phyloP scores from a whole-genome alignment of 2,888 invertebrate genomes.

The Galerucella pusilla region DNA sequence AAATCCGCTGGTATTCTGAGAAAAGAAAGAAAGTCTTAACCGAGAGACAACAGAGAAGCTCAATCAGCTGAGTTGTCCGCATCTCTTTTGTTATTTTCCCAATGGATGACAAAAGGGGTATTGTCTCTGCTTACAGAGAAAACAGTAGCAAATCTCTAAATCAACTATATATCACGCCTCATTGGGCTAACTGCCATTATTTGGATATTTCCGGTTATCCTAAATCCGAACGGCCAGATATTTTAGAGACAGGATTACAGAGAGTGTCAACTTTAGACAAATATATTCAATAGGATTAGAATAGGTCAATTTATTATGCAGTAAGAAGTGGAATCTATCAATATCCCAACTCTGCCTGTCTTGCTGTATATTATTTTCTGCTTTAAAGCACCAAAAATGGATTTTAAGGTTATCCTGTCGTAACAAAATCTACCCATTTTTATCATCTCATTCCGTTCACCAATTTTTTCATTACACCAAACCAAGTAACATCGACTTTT shows the following conservation, averaged over 20 bases:
- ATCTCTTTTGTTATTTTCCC: slow-evolving; percentile 43
- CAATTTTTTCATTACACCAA: too few species aligned
- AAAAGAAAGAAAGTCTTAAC: slow-evolving; percentile 28
- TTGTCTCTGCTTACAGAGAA: slow-evolving; percentile 47
- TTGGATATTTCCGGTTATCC: slow-evolving; percentile 15
- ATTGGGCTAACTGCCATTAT: slow-evolving; percentile 39
- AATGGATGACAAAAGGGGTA: slow-evolving; percentile 45
- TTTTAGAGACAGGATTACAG: not conserved
- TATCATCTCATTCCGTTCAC: too few species aligned
- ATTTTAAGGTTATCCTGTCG: too few species aligned
- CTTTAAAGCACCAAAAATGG: too few species aligned
- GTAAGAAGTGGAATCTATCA: not conserved
- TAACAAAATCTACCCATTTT: too few species aligned
- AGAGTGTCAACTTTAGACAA: not conserved
- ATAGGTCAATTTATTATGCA: not conserved
- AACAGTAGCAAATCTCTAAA: slow-evolving; percentile 48
- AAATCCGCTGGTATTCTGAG: slow-evolving; percentile 27
- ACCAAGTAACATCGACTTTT: too few species aligned
- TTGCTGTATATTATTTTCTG: too few species aligned
- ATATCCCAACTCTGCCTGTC: too few species aligned
- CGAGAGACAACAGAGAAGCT: slow-evolving; percentile 21
- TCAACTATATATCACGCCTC: slow-evolving; percentile 46
- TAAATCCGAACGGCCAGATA: not conserved
- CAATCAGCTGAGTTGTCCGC: slow-evolving; percentile 44
- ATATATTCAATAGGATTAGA: not conserved